phyloP scores from a whole-genome alignment of 1,140 invertebrate species.

The Dreissena polymorpha region DNA sequence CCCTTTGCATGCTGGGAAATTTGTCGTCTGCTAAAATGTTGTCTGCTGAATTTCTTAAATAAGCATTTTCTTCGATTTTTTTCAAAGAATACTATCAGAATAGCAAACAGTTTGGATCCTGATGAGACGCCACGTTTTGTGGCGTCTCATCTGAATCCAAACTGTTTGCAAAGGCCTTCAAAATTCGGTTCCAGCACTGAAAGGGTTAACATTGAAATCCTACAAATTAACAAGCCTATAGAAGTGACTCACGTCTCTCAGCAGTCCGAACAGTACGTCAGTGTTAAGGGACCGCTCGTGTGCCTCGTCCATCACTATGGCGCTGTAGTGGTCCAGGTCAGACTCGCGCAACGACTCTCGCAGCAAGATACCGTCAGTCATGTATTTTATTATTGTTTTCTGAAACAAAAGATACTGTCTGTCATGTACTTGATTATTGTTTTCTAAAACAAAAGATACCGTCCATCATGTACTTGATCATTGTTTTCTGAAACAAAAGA shows the following conservation, averaged over 20 bases:
- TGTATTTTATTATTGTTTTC: constrained; percentile 98
- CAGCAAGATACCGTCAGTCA: constrained; percentile 99
- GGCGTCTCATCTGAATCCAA: too few relatives aligned
- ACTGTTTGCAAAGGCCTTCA: too few relatives aligned
- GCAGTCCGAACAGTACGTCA: constrained; percentile 98
- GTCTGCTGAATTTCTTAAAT: too few relatives aligned
- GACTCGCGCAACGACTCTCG: constrained; percentile 96
- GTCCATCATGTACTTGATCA: not conserved
- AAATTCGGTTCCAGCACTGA: too few relatives aligned
- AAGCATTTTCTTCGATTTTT: too few relatives aligned
- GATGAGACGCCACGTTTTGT: too few relatives aligned
- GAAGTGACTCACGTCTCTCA: constrained; percentile 89
- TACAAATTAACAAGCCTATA: too few relatives aligned
- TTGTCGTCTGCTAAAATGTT: too few relatives aligned
- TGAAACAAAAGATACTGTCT: constrained; percentile 93
- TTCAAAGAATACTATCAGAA: too few relatives aligned
- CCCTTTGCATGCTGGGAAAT: too few relatives aligned
- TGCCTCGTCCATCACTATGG: constrained; percentile 99
- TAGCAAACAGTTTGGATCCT: too few relatives aligned
- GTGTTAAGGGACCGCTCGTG: constrained; percentile 98
- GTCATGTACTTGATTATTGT: constrained; percentile 99
- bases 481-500: constrained; percentile 82
- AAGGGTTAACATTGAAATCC: too few relatives aligned
- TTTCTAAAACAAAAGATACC: constrained; percentile 80
- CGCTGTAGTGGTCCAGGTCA: constrained; percentile 97